Base-by-base conservation (phyloP, 2,888 invertebrate species). In the Automeris io region DNA sequence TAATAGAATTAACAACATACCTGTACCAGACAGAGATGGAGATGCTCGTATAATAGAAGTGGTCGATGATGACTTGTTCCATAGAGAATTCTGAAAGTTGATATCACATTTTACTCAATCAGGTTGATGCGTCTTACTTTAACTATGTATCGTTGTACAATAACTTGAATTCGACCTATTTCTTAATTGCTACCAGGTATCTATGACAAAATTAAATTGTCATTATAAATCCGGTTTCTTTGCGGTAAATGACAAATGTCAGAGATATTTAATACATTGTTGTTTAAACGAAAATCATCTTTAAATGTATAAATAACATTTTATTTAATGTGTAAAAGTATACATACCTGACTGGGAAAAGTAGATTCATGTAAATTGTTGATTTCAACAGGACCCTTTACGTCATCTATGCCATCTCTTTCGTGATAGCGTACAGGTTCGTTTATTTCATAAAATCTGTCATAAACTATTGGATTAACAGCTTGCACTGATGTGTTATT, bases 211-310 rank as follows among this genome's bases (percentile, higher is more conserved):
- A 82, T 83, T 82, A 79, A 80, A 76, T 68, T 67, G 64, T 67
- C 76, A 70, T 85, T 85, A 85, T 32, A 53, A 54, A 76, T 73
- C 85, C 72, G 74, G 83, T 85, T 80, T 47, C 59, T 59, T 54
- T 77, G 80, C 57, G 80, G 80, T 78, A 66, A 73, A 68, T 70
- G 60, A 69, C 49, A 44, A 47, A 43, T 42, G 43, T 51, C 43
- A 58, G 40, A 35, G 31, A 43, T 45, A 45, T 33, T 41, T 44
- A 33, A 38, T 23, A 7, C 8, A n/a, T 0, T 16, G 19, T 36
- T 35, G 48, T 40, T 41, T 43, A 23, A 29, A 25, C 13, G 39
- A 47, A 33, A 37, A 33, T 49, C 13, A 5, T 19, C 44, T 38
- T n/a, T n/a, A 44, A 57, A 46, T 52, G 38, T 3, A 19, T 21